Conservation (phyloP, 2,888 invertebrate genomes). For the Orthosia gracilis region DNA sequence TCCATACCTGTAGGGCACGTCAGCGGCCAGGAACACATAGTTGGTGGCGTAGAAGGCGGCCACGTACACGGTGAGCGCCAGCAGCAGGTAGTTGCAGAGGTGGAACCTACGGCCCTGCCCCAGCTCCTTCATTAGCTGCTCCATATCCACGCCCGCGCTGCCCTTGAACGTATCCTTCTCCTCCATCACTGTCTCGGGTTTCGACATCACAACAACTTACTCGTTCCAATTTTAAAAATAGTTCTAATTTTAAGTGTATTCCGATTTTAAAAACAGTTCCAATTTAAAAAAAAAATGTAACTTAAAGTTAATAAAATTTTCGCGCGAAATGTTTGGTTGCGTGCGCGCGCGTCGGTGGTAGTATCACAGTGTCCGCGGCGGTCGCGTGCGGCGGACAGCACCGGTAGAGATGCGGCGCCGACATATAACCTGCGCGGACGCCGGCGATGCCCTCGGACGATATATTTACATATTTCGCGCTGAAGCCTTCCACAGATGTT, state of each 20-base stretch:
- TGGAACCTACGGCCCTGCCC: slow-evolving; percentile 84
- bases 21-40: slow-evolving; percentile 85
- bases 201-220: slow-evolving; percentile 55
- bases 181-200: slow-evolving; percentile 43
- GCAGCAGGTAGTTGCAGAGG: slow-evolving; percentile 77
- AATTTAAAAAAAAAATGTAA: too few relatives aligned
- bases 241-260: too few relatives aligned
- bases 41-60: slow-evolving; percentile 81
- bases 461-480: slow-evolving; percentile 31
- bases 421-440: slow-evolving; percentile 27
- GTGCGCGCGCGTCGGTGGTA: slow-evolving; percentile 50
- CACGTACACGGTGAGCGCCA: slow-evolving; percentile 74
- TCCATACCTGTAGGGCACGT: slow-evolving; percentile 84
- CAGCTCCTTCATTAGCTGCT: slow-evolving; percentile 83
- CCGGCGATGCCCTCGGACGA: slow-evolving; percentile 30
- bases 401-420: slow-evolving; percentile 26
- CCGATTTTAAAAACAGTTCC: too few relatives aligned
- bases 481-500: slow-evolving; percentile 23
- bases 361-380: slow-evolving; percentile 28
- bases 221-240: not conserved
- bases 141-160: slow-evolving; percentile 76
- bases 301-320: not conserved
- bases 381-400: slow-evolving; percentile 24
- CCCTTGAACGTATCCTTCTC: slow-evolving; percentile 35
- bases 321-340: not conserved